phyloP scores from a whole-genome alignment of 1,140 invertebrate species.

The Achatina immaculata region DNA sequence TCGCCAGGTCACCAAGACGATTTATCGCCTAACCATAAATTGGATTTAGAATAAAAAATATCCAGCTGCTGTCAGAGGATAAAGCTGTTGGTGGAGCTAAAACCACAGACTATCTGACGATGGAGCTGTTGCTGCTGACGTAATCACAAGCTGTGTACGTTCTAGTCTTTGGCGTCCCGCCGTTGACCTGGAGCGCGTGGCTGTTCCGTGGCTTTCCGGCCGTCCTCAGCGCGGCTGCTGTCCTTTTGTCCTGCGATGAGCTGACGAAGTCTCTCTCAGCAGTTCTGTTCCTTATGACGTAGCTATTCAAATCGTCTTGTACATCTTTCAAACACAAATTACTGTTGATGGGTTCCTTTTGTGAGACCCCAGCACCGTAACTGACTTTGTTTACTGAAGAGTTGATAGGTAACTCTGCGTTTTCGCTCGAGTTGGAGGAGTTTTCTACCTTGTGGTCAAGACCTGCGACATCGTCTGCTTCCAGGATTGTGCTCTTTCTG shows the following conservation, averaged over 20 bases:
- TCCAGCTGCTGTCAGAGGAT: too few relatives aligned
- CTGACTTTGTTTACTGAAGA: background rate
- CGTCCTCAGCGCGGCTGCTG: background rate
- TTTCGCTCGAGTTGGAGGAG: background rate
- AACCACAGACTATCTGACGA: conserved; percentile 17
- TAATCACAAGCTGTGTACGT: background rate
- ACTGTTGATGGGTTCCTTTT: background rate
- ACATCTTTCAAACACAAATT: background rate
- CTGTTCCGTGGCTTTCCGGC: conserved; percentile 10
- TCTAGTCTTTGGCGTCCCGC: background rate
- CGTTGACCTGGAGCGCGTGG: conserved; percentile 19
- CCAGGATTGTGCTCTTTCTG: background rate
- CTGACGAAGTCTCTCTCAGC: background rate
- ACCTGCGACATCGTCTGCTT: background rate
- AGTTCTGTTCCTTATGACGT: background rate
- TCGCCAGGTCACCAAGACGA: too few relatives aligned
- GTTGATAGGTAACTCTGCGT: background rate
- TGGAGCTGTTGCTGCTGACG: background rate
- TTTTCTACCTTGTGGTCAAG: background rate
- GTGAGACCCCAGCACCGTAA: background rate
- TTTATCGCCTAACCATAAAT: too few relatives aligned
- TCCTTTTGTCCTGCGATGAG: background rate
- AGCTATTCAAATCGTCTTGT: background rate
- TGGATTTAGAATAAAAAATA: too few relatives aligned
- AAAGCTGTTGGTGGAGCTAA: too few relatives aligned